Evolutionary conservation across 2,797 vertebrate genomes (phyloP), one percentile per base, ranked within the genome.

Genomic region (Rhynchonycteris naso): DNA sequence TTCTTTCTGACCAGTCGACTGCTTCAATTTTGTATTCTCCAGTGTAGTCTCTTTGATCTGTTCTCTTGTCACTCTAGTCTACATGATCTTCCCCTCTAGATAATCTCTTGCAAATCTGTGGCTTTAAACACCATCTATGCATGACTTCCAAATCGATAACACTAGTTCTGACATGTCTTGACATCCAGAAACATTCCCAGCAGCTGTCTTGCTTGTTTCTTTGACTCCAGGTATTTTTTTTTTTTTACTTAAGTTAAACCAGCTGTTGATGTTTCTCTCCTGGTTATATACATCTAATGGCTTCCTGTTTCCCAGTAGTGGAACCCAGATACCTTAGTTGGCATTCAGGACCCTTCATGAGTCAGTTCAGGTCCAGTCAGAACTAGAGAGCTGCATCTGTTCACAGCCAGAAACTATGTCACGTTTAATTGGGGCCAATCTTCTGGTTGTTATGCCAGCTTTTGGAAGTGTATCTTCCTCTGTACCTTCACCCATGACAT

Each of bases 101-200:
- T 69, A 75, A 78, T 56, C 56, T 78, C 71, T 88, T 76, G 83
- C 63, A 63, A 95, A 65, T 71, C 22, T 22, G 30, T 43, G 66
- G 19, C 82, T 84, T 69, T 50, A 35, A 71, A 91, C 19, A 50
- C 35, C 56, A 56, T 56, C 38, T 65, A 3, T 33, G 61, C 14
- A 4, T 56, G 84, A 61, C 28, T 35, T 76, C 59, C 52, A 43
- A 33, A 80, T 38, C 1, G 10, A 7, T 85, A 63, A 26, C 74
- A 47, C 33, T 75, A 38, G 33, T 47, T 85, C 81, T 90, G 50
- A 65, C 7, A 28, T 8, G 7, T 35, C 4, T 58, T n/a, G 47
- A 56, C 33, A 19, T 65, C 33, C 47, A 86, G 65, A 79, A 90
- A 21, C 38, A 58, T 65, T 43, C 11, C 56, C 12, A 65, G 74